Conservation (phyloP, 2,888 invertebrate species). For the Sinohyriopsis cumingii region DNA sequence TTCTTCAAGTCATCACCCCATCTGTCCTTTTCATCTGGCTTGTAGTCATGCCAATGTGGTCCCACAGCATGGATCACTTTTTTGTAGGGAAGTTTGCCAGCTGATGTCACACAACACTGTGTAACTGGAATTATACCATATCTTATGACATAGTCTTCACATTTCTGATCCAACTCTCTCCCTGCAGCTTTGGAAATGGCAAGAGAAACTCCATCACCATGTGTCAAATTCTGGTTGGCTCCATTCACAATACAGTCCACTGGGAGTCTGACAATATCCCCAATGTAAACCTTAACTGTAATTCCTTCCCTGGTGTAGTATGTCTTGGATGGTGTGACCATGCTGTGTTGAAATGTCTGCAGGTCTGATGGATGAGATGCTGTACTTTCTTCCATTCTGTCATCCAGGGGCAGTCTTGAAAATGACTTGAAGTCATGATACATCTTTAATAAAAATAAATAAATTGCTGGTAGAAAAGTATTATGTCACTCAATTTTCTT, state of each 20-base stretch:
- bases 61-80: conserved; percentile 21
- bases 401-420: no score
- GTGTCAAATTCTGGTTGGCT: conserved; percentile 13
- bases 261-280: conserved; percentile 11
- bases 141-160: conserved; percentile 8
- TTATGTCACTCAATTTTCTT: no score
- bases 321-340: background rate
- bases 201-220: conserved; percentile 19
- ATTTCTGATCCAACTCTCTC: conserved; percentile 11
- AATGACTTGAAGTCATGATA: no score
- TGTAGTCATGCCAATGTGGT: conserved; percentile 13
- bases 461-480: no score
- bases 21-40: background rate
- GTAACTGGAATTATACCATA: conserved; percentile 8
- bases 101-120: conserved; percentile 13
- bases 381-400: no score
- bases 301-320: conserved; percentile 11
- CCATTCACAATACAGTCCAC: conserved; percentile 26
- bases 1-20: background rate
- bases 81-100: conserved; percentile 14
- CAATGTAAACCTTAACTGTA: conserved; percentile 14
- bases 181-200: conserved; percentile 23
- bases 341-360: no score
- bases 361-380: no score
- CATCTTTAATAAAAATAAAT: no score